These are phyloP conservation scores for Caradrina clavipalpis DNA, from an alignment of 2,888 invertebrate species.

Conservation along the genomic window DNA sequence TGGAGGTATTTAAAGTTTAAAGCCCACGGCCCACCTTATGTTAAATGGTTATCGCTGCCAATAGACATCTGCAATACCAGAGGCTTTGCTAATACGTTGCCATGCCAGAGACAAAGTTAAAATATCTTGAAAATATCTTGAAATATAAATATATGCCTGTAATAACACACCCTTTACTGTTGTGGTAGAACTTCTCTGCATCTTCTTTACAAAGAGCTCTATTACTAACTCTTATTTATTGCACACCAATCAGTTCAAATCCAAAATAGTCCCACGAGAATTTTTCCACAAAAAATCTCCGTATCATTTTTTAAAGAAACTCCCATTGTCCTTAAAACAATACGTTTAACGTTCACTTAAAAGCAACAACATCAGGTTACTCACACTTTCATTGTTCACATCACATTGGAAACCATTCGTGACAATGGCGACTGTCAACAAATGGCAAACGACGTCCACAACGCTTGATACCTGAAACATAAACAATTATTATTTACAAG, in stretches of 20 bases:
- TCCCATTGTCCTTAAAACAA: constrained; percentile 31
- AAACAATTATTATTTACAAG: constrained; percentile 61
- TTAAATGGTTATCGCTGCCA: too few species aligned
- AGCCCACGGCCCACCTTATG: too few species aligned
- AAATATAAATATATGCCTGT: too few species aligned
- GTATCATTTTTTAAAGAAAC: not conserved
- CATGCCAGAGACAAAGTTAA: too few species aligned
- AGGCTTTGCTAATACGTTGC: too few species aligned
- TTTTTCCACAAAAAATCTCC: not conserved
- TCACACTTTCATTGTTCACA: constrained; percentile 72
- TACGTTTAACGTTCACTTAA: constrained; percentile 14
- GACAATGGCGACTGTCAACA: constrained; percentile 75
- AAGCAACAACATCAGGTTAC: constrained; percentile 58
- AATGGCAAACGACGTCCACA: constrained; percentile 76
- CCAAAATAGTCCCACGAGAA: not conserved
- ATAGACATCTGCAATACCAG: too few species aligned
- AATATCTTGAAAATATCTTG: too few species aligned
- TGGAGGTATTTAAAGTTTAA: too few species aligned
- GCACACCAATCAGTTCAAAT: not conserved
- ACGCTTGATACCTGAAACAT: constrained; percentile 76
- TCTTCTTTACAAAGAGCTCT: too few species aligned
- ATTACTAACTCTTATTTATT: too few species aligned
- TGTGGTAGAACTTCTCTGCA: too few species aligned
- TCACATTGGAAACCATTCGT: constrained; percentile 83
- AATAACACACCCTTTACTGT: too few species aligned